Conservation (phyloP, 2,888 invertebrate genomes). For the Torymus tubicola region DNA sequence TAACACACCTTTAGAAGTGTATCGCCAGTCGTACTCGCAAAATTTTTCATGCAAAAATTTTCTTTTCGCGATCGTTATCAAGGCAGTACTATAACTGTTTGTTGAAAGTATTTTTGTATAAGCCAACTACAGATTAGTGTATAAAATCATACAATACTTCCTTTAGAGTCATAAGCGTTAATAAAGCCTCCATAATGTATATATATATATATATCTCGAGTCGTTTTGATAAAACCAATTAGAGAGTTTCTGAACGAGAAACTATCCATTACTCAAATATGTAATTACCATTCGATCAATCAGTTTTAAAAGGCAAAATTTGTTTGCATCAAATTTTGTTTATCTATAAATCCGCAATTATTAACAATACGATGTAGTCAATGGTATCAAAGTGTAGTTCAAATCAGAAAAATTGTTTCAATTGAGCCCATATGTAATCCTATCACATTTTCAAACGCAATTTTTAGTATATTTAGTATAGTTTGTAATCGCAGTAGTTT, state of each 20-base stretch:
- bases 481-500: constrained; percentile 51
- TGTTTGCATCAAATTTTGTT: constrained; percentile 51
- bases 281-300: constrained; percentile 56
- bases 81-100: constrained; percentile 54
- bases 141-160: constrained; percentile 42
- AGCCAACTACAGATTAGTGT: constrained; percentile 47
- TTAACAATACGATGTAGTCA: constrained; percentile 58
- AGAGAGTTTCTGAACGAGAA: constrained; percentile 46
- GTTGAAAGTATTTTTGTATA: constrained; percentile 36
- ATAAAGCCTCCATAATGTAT: constrained; percentile 57
- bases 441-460: constrained; percentile 58
- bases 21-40: constrained; percentile 37
- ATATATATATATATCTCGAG: constrained; percentile 28
- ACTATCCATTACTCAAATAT: constrained; percentile 47
- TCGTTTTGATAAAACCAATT: constrained; percentile 35
- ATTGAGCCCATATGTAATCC: constrained; percentile 51
- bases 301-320: constrained; percentile 54
- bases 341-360: constrained; percentile 56
- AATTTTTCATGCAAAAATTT: constrained; percentile 56
- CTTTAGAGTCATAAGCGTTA: constrained; percentile 56
- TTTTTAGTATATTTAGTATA: constrained; percentile 53
- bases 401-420: constrained; percentile 51
- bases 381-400: constrained; percentile 58
- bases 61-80: constrained; percentile 44
- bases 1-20: constrained; percentile 52